phyloP scores from a whole-genome alignment of 2,113 vertebrate species.

The Hippocampus abdominalis region DNA sequence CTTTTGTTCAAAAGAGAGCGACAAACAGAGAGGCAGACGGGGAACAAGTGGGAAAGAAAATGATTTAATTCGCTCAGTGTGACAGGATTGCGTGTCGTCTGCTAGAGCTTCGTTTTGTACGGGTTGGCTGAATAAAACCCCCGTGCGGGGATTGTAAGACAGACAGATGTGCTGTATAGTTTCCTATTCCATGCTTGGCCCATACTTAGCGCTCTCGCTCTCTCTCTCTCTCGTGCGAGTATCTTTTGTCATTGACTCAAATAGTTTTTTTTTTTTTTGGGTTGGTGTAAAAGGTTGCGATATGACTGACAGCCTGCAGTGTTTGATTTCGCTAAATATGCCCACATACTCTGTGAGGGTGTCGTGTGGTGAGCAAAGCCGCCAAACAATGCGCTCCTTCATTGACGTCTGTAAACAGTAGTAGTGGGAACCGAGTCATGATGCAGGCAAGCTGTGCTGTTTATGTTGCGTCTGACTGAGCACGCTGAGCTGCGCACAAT shows the following conservation, averaged over 20 bases:
- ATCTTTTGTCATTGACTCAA: constrained; percentile 7
- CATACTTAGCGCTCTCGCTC: constrained; percentile 13
- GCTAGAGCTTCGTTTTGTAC: constrained; percentile 42
- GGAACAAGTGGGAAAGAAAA: constrained; percentile 36
- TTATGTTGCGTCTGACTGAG: constrained; percentile 47
- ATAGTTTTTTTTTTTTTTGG: constrained; percentile 4
- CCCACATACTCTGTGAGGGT: constrained; percentile 34
- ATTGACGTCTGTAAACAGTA: constrained; percentile 38
- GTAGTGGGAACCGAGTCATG: constrained; percentile 30
- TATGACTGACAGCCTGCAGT: constrained; percentile 15
- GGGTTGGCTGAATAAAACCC: constrained; percentile 26
- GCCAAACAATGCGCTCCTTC: constrained; percentile 10
- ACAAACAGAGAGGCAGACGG: constrained; percentile 39
- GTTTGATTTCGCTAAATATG: constrained; percentile 43
- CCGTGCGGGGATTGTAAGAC: constrained; percentile 33
- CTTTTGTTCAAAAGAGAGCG: constrained; percentile 58
- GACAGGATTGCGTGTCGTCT: constrained; percentile 42
- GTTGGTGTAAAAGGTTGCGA: background rate
- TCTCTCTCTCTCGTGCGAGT: constrained; percentile 5
- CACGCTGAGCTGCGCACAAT: constrained; percentile 36
- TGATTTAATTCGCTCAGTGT: constrained; percentile 52
- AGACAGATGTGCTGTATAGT: constrained; percentile 42
- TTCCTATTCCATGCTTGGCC: constrained; percentile 33
- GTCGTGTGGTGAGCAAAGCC: constrained; percentile 30
- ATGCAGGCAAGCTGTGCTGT: constrained; percentile 45